These are phyloP conservation scores for Lepidocolaptes lacrymiger DNA, from an alignment of 2,797 vertebrate genomes.

Conservation along the genomic window DNA sequence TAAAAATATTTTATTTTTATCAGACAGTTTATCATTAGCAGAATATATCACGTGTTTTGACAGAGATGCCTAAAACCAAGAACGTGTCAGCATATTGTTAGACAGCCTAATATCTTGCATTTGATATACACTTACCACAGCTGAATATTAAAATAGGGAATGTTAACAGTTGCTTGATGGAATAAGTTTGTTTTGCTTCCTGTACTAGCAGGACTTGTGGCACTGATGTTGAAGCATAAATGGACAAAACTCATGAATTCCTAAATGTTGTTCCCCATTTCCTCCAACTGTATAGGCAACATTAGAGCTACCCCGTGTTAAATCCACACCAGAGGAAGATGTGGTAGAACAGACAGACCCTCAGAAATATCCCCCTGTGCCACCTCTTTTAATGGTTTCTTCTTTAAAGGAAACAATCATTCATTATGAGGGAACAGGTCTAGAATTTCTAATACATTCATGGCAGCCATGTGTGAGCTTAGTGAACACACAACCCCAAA, in stretches of 20 bases:
- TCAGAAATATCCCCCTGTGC: neutral
- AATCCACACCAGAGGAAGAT: neutral
- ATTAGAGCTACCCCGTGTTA: neutral
- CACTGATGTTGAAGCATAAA: neutral
- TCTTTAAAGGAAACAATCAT: neutral
- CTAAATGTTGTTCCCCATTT: neutral
- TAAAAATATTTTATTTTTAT: neutral
- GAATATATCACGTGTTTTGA: neutral
- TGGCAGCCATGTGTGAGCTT: fast-evolving
- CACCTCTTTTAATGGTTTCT: neutral
- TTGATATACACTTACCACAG: neutral
- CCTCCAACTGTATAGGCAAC: neutral
- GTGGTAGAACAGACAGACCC: neutral
- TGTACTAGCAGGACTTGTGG: neutral
- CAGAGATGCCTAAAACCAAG: neutral
- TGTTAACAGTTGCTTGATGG: neutral
- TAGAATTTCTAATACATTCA: neutral
- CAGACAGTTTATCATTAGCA: neutral
- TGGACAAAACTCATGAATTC: neutral
- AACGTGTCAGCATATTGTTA: neutral
- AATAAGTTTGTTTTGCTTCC: neutral
- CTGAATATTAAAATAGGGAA: neutral
- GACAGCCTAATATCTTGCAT: neutral
- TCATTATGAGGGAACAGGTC: neutral
- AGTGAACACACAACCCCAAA: neutral